phyloP scores from a whole-genome alignment of 2,113 vertebrate species.

The Mesocricetus auratus region DNA sequence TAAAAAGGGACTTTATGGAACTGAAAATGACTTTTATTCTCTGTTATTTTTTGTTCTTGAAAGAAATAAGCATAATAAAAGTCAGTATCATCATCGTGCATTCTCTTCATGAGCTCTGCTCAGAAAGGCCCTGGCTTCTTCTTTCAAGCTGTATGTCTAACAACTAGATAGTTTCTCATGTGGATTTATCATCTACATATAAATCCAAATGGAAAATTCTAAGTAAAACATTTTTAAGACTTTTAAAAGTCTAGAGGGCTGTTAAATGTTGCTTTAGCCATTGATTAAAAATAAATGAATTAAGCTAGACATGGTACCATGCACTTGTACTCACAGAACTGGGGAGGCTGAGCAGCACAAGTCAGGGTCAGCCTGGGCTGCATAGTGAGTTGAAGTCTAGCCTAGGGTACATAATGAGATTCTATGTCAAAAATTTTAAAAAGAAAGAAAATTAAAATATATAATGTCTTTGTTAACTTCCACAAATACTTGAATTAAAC shows the following conservation, averaged over 20 bases:
- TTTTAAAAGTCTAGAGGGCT: background rate
- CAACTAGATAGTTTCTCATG: background rate
- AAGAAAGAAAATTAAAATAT: background rate
- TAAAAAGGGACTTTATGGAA: background rate
- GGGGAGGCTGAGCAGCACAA: background rate
- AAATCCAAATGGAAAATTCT: background rate
- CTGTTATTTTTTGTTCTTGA: background rate
- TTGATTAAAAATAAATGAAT: background rate
- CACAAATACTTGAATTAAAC: background rate
- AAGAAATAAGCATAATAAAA: background rate
- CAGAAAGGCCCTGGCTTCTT: background rate
- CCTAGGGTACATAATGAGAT: background rate
- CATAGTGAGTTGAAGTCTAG: background rate
- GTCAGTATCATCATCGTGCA: background rate
- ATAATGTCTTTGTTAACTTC: background rate
- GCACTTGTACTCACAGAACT: background rate
- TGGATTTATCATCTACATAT: background rate
- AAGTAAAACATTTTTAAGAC: background rate
- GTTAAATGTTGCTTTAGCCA: background rate
- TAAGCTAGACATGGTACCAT: background rate
- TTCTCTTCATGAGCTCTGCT: background rate
- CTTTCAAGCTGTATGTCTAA: background rate
- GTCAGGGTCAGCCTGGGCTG: background rate
- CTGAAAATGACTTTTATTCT: constrained; percentile 3
- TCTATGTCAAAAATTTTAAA: background rate